Conservation (phyloP, 1,140 invertebrate species). For the Delia radicum region DNA sequence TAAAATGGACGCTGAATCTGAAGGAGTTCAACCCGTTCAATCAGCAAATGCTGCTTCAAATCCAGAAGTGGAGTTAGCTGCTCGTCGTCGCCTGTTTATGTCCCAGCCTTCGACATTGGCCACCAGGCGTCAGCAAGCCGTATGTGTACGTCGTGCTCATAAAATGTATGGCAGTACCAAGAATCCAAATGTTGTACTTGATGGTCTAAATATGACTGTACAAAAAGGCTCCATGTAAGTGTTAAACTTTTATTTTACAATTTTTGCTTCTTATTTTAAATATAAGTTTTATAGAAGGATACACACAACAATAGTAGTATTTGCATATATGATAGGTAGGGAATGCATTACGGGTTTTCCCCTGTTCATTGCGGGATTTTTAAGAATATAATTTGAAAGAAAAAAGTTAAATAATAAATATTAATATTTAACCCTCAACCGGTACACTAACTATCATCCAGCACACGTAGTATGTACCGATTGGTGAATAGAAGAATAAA, state of each 20-base stretch:
- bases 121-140: conserved; percentile 72
- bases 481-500: too few species aligned
- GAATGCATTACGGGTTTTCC: too few species aligned
- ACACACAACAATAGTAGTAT: too few species aligned
- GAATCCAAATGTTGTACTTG: conserved; percentile 81
- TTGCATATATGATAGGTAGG: too few species aligned
- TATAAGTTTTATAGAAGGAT: too few species aligned
- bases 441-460: too few species aligned
- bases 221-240: conserved; percentile 89
- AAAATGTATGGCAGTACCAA: conserved; percentile 83
- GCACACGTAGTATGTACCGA: too few species aligned
- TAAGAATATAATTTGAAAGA: too few species aligned
- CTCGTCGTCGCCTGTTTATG: conserved; percentile 56
- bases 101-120: conserved; percentile 73
- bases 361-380: too few species aligned
- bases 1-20: conserved; percentile 49
- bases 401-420: too few species aligned
- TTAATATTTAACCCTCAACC: too few species aligned
- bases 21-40: conserved; percentile 43
- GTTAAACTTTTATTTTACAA: neutral
- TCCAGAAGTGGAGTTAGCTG: conserved; percentile 48
- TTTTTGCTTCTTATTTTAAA: conserved; percentile 1
- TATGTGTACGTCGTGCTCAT: conserved; percentile 77
- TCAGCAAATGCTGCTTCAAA: conserved; percentile 32
- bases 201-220: conserved; percentile 87